Percentiles rank a stretch among this genome's conserved stretches.
Conservation (phyloP, 2,888 invertebrate species). For the Phyllotreta striolata region DNA sequence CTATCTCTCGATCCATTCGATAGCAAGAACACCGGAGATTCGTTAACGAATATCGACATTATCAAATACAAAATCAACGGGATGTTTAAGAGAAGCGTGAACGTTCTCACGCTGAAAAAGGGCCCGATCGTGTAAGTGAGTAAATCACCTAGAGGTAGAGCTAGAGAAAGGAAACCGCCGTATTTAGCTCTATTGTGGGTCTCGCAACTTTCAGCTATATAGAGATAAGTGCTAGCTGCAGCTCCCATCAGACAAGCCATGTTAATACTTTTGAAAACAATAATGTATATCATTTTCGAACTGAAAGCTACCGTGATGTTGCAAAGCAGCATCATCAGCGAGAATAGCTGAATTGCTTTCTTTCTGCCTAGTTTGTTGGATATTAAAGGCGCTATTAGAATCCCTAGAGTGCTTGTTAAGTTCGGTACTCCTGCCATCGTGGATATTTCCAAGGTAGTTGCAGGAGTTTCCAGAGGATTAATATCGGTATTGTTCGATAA, state of each 20-base stretch:
- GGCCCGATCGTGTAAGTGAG: too few relatives aligned
- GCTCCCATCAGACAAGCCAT: slow-evolving; percentile 66
- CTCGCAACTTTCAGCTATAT: too few relatives aligned
- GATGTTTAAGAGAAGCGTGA: too few relatives aligned
- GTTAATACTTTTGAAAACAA: slow-evolving; percentile 65
- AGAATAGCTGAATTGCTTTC: slow-evolving; percentile 63
- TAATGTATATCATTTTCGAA: not conserved
- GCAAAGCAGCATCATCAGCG: slow-evolving; percentile 2
- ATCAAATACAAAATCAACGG: too few relatives aligned
- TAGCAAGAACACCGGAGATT: too few relatives aligned
- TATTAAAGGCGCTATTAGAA: slow-evolving; percentile 72
- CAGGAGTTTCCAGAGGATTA: slow-evolving; percentile 53
- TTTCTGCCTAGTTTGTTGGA: slow-evolving; percentile 75
- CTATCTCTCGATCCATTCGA: too few relatives aligned
- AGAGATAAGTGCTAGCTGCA: too few relatives aligned
- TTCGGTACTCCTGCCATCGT: slow-evolving; percentile 63
- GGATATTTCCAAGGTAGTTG: slow-evolving; percentile 57
- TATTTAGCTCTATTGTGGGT: too few relatives aligned
- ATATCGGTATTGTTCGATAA: slow-evolving; percentile 35
- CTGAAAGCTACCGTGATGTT: slow-evolving; percentile 11
- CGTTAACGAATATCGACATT: too few relatives aligned
- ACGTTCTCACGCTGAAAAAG: too few relatives aligned
- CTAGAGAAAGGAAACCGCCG: too few relatives aligned
- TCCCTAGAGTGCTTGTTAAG: slow-evolving; percentile 65
- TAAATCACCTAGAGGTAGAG: too few relatives aligned